Evolutionary conservation across 1,140 invertebrate species (phyloP).

Genomic region (Tenebrio molitor): DNA sequence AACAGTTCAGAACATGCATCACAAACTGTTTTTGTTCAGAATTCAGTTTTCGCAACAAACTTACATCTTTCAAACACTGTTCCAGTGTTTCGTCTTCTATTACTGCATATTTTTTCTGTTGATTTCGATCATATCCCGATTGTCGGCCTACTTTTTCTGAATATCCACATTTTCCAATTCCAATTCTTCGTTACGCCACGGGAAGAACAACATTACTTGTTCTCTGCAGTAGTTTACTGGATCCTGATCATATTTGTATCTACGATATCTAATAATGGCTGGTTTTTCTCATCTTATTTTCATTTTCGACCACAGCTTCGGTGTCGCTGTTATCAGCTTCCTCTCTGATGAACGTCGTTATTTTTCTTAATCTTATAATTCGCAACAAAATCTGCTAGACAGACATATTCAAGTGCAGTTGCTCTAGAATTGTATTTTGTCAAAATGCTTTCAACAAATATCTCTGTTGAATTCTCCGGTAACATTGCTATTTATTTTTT

Average conservation of each 20-base stretch:
- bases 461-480: background rate
- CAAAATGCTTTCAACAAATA: background rate
- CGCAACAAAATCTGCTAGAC: constrained; percentile 32
- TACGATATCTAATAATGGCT: constrained; percentile 26
- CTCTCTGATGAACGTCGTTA: too few species aligned
- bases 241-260: constrained; percentile 50
- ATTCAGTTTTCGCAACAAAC: constrained; percentile 46
- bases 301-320: background rate
- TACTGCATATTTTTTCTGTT: constrained; percentile 19
- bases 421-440: constrained; percentile 32
- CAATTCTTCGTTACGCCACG: constrained; percentile 54
- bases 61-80: constrained; percentile 2
- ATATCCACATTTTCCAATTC: constrained; percentile 52
- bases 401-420: constrained; percentile 12
- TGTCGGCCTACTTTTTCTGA: constrained; percentile 14
- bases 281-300: constrained; percentile 9
- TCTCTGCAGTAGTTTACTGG: constrained; percentile 54
- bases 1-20: constrained; percentile 50
- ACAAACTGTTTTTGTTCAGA: constrained; percentile 47
- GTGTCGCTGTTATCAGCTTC: background rate
- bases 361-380: constrained; percentile 28
- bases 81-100: constrained; percentile 1
- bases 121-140: background rate
- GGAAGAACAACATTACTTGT: constrained; percentile 55
- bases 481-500: background rate